phyloP scores from a whole-genome alignment of 2,888 invertebrate species.

The Heliconius charithonia region DNA sequence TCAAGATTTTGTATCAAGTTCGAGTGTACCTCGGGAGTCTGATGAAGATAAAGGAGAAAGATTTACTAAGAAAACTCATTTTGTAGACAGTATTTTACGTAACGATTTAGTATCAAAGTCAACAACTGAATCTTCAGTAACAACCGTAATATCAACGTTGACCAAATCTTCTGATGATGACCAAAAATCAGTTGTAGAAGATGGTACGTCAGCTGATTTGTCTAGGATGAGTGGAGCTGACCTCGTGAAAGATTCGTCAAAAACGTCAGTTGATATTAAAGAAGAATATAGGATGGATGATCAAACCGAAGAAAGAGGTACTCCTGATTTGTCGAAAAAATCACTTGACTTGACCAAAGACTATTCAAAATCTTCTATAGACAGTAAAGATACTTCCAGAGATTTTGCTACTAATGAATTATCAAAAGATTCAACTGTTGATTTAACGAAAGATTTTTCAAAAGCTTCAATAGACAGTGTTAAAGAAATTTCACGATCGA shows the following conservation, averaged over 20 bases:
- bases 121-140: conserved; percentile 79
- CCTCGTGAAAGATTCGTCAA: conserved; percentile 74
- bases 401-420: conserved; percentile 80
- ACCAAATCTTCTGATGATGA: conserved; percentile 80
- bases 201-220: conserved; percentile 77
- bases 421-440: conserved; percentile 80
- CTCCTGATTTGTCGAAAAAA: conserved; percentile 79
- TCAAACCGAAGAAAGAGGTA: conserved; percentile 69
- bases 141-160: conserved; percentile 75
- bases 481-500: conserved; percentile 75
- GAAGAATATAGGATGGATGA: conserved; percentile 73
- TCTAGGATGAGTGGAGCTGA: conserved; percentile 79
- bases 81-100: conserved; percentile 64
- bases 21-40: conserved; percentile 51
- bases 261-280: conserved; percentile 73
- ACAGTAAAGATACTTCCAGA: conserved; percentile 79
- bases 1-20: conserved; percentile 55
- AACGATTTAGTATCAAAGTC: conserved; percentile 76
- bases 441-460: conserved; percentile 75
- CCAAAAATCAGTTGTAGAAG: conserved; percentile 76
- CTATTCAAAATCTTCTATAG: conserved; percentile 79
- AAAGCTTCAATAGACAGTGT: conserved; percentile 79
- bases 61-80: conserved; percentile 63
- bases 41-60: conserved; percentile 59
- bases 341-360: conserved; percentile 78